phyloP scores from a whole-genome alignment of 2,113 vertebrate genomes.

The Cyprinus carpio region DNA sequence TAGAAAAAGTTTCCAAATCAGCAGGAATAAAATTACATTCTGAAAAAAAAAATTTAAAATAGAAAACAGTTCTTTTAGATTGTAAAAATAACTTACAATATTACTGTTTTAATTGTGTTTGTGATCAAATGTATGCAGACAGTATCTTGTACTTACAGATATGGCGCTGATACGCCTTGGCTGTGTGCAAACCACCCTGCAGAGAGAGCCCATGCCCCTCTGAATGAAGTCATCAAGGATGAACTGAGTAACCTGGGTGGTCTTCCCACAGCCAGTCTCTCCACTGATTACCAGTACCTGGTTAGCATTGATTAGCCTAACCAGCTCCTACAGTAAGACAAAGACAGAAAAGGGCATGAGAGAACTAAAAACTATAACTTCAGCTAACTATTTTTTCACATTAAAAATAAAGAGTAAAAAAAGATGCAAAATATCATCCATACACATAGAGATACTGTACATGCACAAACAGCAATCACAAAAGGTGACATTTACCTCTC shows the following conservation, averaged over 20 bases:
- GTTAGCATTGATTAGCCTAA: no score
- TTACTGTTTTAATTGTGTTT: no score
- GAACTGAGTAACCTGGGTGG: conserved; percentile 96
- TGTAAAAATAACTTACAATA: no score
- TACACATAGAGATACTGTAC: not conserved
- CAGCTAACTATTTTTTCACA: not conserved
- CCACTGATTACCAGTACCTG: conserved; percentile 93
- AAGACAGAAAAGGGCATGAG: not conserved
- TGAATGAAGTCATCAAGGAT: conserved; percentile 91
- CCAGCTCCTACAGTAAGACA: conserved; percentile 80
- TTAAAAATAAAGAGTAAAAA: not conserved
- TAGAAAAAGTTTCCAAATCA: not conserved
- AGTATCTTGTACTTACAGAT: no score
- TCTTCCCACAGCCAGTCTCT: conserved; percentile 97
- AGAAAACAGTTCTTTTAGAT: no score
- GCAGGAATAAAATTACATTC: not conserved
- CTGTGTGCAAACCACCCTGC: conserved; percentile 93
- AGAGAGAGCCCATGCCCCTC: conserved; percentile 83
- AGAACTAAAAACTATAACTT: not conserved
- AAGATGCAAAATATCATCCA: not conserved
- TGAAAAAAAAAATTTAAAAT: not conserved
- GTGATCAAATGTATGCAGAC: no score
- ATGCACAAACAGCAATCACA: not conserved
- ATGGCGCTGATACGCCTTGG: conserved; percentile 94
- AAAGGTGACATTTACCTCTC: conserved; percentile 77